A percentile compares a stretch with the other conserved stretches of the same genome.
Conservation (phyloP, 1,140 invertebrate genomes). For the Lasaia peninsularis region DNA sequence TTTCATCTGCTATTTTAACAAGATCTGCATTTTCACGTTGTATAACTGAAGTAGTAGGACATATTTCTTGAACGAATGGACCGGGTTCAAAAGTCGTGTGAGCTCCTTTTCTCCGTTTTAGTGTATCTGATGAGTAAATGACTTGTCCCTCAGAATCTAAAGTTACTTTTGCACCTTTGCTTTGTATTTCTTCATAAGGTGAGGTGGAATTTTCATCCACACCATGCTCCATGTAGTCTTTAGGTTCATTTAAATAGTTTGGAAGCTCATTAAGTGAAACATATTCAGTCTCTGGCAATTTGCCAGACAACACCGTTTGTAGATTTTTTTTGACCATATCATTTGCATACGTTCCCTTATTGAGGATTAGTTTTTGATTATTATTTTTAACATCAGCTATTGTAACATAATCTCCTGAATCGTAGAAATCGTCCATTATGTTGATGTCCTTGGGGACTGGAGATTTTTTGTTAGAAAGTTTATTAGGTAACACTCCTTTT, state of each 20-base stretch:
- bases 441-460: slow-evolving; percentile 70
- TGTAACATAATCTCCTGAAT: slow-evolving; percentile 89
- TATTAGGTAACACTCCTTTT: slow-evolving; percentile 79
- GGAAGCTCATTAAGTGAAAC: slow-evolving; percentile 89
- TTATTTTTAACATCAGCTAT: slow-evolving; percentile 89
- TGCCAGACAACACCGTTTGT: slow-evolving; percentile 76
- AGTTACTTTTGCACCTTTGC: slow-evolving; percentile 88
- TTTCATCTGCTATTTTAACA: slow-evolving; percentile 63
- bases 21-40: slow-evolving; percentile 66
- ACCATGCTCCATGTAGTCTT: slow-evolving; percentile 65
- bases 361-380: slow-evolving; percentile 78
- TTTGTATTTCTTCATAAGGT: slow-evolving; percentile 54
- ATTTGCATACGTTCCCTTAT: slow-evolving; percentile 76
- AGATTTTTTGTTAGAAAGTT: slow-evolving; percentile 74
- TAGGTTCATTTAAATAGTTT: slow-evolving; percentile 75
- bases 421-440: slow-evolving; percentile 63
- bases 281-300: slow-evolving; percentile 84
- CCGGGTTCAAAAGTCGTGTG: slow-evolving; percentile 92
- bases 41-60: slow-evolving; percentile 64
- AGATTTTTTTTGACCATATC: slow-evolving; percentile 79
- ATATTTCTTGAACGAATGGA: slow-evolving; percentile 83
- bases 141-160: slow-evolving; percentile 93
- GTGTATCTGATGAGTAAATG: slow-evolving; percentile 92
- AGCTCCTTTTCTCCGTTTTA: slow-evolving; percentile 87
- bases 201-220: slow-evolving; percentile 45